phyloP scores from a whole-genome alignment of 2,113 vertebrate species.

The Corydoras maculifer region DNA sequence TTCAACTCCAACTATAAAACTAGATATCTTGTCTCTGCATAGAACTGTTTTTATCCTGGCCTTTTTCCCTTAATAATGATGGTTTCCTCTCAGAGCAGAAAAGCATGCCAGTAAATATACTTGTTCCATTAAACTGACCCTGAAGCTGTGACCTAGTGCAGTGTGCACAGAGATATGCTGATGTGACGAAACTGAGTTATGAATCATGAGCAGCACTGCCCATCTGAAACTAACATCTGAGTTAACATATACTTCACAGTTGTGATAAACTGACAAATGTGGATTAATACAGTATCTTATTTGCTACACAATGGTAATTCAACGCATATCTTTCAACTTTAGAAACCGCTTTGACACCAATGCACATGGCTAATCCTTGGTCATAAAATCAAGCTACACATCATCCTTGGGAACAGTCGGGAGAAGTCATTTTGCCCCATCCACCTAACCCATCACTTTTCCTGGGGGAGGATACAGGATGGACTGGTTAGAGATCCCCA shows the following conservation, averaged over 20 bases:
- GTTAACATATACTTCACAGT: not conserved
- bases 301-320: not conserved
- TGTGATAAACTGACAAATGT: not conserved
- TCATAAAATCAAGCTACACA: too few species aligned
- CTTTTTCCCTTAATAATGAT: not conserved
- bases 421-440: too few species aligned
- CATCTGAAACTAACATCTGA: not conserved
- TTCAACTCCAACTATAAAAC: too few species aligned
- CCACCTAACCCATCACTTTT: not conserved
- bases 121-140: too few species aligned
- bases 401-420: too few species aligned
- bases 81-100: not conserved
- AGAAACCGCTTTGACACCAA: too few species aligned
- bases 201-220: not conserved
- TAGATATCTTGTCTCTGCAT: not conserved
- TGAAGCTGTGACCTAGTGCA: not conserved
- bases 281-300: not conserved
- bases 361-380: too few species aligned
- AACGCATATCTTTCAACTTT: too few species aligned
- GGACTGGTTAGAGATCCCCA: conserved; percentile 1
- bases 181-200: not conserved
- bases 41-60: not conserved
- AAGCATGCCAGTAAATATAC: too few species aligned
- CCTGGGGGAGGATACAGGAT: not conserved
- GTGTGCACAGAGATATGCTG: not conserved